Base-by-base conservation (phyloP, 1,140 invertebrate species). In the Melitaea cinxia region DNA sequence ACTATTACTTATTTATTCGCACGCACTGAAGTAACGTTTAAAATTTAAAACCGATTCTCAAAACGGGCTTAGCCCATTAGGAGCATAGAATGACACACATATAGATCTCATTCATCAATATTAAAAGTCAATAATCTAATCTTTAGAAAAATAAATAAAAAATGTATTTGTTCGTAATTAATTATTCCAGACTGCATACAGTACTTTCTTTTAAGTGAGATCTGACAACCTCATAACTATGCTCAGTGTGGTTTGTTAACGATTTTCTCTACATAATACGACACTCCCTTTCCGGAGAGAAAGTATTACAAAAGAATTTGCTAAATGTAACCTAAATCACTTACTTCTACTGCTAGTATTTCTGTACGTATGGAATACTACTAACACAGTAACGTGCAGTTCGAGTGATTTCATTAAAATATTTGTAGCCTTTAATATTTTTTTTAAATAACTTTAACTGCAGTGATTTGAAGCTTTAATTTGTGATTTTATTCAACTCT, bases 1-100 rank as follows among this genome's bases (percentile, higher is more conserved):
- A 58, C 75, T 77, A 76, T 79, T 81, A 79, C 72, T 75, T 81
- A 80, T 75, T 84, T 78, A 60, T 70, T 68, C 67, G 64, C 73
- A 72, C 67, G 73, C 73, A 66, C 73, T 73, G 76, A 73, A 72
- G 60, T 62, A 53, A 53, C 52, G 52, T 68, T 58, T 49, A 35
- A 28, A 57, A 6, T n/a, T n/a, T n/a, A n/a, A n/a, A n/a, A n/a
- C n/a, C n/a, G n/a, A n/a, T n/a, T n/a, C n/a, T n/a, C n/a, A n/a
- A n/a, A n/a, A n/a, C n/a, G n/a, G n/a, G n/a, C n/a, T n/a, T n/a
- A n/a, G n/a, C n/a, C n/a, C n/a, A n/a, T n/a, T n/a, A n/a, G n/a
- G n/a, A n/a, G n/a, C n/a, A n/a, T n/a, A n/a, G n/a, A n/a, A n/a
- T n/a, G n/a, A n/a, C n/a, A n/a, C n/a, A n/a, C n/a, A n/a, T n/a